Evolutionary conservation across 2,797 vertebrate genomes (phyloP).

Genomic region (Bufotes viridis): DNA sequence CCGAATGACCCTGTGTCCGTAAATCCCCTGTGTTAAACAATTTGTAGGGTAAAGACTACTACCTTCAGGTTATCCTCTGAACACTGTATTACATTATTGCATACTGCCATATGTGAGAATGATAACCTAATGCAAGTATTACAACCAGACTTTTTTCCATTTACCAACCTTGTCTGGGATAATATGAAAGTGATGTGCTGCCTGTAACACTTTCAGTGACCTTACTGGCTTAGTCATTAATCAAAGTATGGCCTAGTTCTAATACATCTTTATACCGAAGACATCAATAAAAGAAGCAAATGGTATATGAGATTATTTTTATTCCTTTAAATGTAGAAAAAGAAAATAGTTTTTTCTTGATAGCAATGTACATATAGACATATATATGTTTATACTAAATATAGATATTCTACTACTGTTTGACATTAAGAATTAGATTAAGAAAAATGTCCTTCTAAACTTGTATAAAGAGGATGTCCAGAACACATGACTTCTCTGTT

Average conservation of each 20-base stretch:
- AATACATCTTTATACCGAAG: constrained; percentile 18
- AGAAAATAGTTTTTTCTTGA: background rate
- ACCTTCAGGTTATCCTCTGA: too few species aligned
- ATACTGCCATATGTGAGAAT: background rate
- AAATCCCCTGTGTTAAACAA: too few species aligned
- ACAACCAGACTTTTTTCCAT: background rate
- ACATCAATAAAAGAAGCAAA: constrained; percentile 17
- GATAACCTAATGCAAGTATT: background rate
- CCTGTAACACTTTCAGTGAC: constrained; percentile 29
- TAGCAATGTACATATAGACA: too few species aligned
- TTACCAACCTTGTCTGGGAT: background rate
- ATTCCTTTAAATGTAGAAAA: background rate
- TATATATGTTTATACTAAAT: too few species aligned
- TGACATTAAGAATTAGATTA: too few species aligned
- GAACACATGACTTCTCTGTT: too few species aligned
- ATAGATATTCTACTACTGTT: too few species aligned
- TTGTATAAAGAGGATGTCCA: too few species aligned
- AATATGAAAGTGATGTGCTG: constrained; percentile 34
- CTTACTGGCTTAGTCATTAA: constrained; percentile 39
- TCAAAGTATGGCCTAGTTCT: constrained; percentile 47
- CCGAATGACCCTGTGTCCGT: too few species aligned
- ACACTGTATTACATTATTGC: background rate
- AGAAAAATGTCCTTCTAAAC: too few species aligned
- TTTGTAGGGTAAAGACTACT: too few species aligned
- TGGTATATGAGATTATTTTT: background rate